A percentile compares a stretch with the other conserved stretches of the same genome.
Evolutionary conservation across 2,113 vertebrate species (phyloP).

Genomic region (Heterochromis multidens): DNA sequence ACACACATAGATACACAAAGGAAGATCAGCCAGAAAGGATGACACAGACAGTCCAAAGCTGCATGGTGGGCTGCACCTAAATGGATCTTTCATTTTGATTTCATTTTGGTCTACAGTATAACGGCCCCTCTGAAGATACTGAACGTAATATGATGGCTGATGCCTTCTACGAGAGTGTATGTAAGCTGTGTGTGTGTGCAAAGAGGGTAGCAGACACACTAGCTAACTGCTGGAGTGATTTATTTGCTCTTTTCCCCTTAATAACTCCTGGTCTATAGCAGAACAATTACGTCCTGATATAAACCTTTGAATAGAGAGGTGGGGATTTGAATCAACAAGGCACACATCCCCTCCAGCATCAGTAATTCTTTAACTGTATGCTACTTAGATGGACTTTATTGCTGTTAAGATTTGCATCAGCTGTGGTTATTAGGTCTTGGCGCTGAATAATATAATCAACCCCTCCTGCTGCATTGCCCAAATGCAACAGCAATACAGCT

Average conservation of each 20-base stretch:
- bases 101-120: constrained; percentile 27
- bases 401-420: constrained; percentile 43
- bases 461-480: not conserved
- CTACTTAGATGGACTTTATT: not conserved
- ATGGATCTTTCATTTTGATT: constrained; percentile 49
- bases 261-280: not conserved
- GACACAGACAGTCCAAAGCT: not conserved
- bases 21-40: not conserved
- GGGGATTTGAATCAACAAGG: not conserved
- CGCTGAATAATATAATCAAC: constrained; percentile 35
- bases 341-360: not conserved
- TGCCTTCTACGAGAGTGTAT: not conserved
- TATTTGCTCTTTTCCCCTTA: constrained; percentile 4
- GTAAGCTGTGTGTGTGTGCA: not conserved
- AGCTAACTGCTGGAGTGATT: constrained; percentile 34
- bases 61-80: constrained; percentile 10
- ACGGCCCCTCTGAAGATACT: constrained; percentile 18
- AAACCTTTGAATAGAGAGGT: not conserved
- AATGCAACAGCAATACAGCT: not conserved
- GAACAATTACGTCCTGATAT: not conserved
- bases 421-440: constrained; percentile 24
- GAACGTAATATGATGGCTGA: not conserved
- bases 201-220: not conserved
- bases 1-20: not conserved
- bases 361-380: constrained; percentile 5